Conservation (phyloP, 2,797 vertebrate genomes). For the Acanthurus lineatus region DNA sequence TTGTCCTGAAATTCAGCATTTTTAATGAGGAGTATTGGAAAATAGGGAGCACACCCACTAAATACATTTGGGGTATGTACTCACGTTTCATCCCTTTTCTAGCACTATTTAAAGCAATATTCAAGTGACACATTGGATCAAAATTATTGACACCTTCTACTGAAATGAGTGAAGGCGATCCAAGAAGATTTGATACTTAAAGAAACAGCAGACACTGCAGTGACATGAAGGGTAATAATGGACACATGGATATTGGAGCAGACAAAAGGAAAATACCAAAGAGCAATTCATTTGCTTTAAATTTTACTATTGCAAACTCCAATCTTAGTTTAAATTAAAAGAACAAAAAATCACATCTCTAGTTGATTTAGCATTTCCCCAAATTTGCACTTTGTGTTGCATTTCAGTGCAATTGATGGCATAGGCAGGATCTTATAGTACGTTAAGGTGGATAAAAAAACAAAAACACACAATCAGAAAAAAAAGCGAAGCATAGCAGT, state of each 20-base stretch:
- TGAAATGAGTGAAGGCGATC: neutral
- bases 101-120: constrained; percentile 17
- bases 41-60: constrained; percentile 2
- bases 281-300: neutral
- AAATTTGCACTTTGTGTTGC: too few species aligned
- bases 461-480: constrained; percentile 8
- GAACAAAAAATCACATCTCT: neutral
- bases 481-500: neutral
- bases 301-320: neutral
- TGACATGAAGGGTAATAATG: neutral
- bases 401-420: neutral
- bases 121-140: neutral
- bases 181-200: constrained; percentile 26
- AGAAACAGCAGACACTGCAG: constrained; percentile 4
- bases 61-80: neutral
- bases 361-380: too few species aligned
- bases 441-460: constrained; percentile 18
- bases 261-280: constrained; percentile 1
- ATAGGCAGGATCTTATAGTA: neutral
- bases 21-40: constrained; percentile 11
- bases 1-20: constrained; percentile 28
- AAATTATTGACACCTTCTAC: neutral
- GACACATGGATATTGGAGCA: constrained; percentile 2
- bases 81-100: neutral
- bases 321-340: neutral